Base-by-base conservation (phyloP, 2,113 vertebrate genomes). In the Engystomops pustulosus region DNA sequence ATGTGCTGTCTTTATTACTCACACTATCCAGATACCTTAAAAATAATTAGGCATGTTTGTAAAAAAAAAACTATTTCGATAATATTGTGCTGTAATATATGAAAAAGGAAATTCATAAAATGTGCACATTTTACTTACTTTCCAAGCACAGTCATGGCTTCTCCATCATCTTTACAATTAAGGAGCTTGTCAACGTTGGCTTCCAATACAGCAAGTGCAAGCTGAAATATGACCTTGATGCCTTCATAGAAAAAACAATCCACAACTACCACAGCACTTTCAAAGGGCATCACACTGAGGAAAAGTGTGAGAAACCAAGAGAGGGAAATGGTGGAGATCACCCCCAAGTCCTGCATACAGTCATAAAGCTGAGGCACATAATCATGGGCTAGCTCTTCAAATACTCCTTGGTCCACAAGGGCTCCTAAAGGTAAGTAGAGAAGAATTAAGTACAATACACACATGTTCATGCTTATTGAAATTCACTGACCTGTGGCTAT, bases 171-270 rank as follows among this genome's bases (percentile, higher is more conserved):
- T 91, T 98, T 99, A 90, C 97, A 99, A 89, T 90, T 90, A 78
- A 99, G 92, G 84, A 99, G 94, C 85, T 98, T 97, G 88, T 98
- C 94, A 88, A 99, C 97, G 74, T 98, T 99, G 76, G 96, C 96
- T 58, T 99, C 96, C 53, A 99, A 93, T 86, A 99, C 98, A 0
- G 97, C 96, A 0, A 99, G 94, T 0, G 98, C 98, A 88, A 99
- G 89, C 87, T 99, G 98, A 91, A 99, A 99, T 90, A 99, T 99
- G 89, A 99, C 96, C 88, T 99, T 99, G 91, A 99, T 98, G 92
- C 98, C 98, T 90, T 99, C 98, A 83, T 95, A 98, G 93, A 99
- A 99, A 94, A 99, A 99, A 92, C 98, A 99, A 91, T 99, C 98
- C 62, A 99, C 97, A 55, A 99, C 97, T 83, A 99, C 97, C 80